Base-by-base conservation (phyloP, 1,140 invertebrate genomes). In the Aphidius gifuensis region DNA sequence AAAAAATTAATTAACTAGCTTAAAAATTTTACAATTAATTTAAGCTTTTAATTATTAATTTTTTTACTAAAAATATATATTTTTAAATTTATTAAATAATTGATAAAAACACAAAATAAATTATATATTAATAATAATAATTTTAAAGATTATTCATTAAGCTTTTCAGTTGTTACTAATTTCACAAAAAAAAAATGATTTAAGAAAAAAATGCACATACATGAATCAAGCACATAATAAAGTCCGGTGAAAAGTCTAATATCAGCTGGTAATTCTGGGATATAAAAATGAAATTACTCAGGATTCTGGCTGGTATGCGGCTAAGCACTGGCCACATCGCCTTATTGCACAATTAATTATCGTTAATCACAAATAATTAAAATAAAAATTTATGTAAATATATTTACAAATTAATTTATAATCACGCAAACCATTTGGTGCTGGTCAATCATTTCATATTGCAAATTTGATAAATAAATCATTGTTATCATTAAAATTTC, bases 191-290 rank as follows among this genome's bases (percentile, higher is more conserved):
- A 67, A 64, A 44, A 16, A 0, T 16, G 16, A 16, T 16, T 16
- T 5, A 55, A n/a, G 39, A 55, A 7, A 55, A 38, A 42, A 55
- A 42, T 42, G 23, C 23, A 32, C 23, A 42, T 43, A 5, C 61
- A 68, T 67, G 64, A 67, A 68, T 50, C 60, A 62, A 56, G 60
- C 58, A 64, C 11, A 64, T 58, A 62, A 64, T 63, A 72, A 73
- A 69, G 73, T 78, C 74, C 68, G 80, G 82, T 81, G 79, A 72
- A 84, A 85, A 84, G 84, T 88, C 85, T 91, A 94, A 94, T 95
- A 95, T 94, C 92, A 95, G 91, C 92, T 93, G 90, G 91, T 94
- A 95, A 94, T 94, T 92, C 92, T 94, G 92, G 92, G 90, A 83
- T 75, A 77, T 67, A 82, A 74, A 78, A 74, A 32, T 32, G 4